A percentile compares a stretch with the other conserved stretches of the same genome.
phyloP scores from a whole-genome alignment of 1,140 invertebrate species.

The Aporrectodea caliginosa region DNA sequence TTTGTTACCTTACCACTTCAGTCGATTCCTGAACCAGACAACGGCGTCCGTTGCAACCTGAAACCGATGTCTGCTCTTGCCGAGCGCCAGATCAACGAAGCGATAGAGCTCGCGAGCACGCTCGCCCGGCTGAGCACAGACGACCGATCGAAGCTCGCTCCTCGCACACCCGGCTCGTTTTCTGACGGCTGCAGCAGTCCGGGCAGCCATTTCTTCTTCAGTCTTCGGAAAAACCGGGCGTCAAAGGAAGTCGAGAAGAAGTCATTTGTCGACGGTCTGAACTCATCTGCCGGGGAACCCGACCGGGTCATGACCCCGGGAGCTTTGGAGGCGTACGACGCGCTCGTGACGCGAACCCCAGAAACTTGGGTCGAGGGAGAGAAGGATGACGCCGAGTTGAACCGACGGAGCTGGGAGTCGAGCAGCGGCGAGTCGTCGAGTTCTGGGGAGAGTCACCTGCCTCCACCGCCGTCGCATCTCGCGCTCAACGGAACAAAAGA shows the following conservation, averaged over 20 bases:
- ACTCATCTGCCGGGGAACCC: background rate
- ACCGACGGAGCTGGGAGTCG: too few species aligned
- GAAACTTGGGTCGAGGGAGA: background rate
- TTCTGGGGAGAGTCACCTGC: too few species aligned
- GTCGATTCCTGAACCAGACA: background rate
- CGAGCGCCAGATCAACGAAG: background rate
- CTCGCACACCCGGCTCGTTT: background rate
- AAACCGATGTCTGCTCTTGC: background rate
- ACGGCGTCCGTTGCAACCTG: background rate
- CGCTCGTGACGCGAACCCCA: background rate
- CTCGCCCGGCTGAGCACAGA: background rate
- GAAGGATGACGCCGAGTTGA: background rate
- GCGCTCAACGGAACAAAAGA: too few species aligned
- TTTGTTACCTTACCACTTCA: too few species aligned
- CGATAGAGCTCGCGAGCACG: background rate
- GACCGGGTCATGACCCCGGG: background rate
- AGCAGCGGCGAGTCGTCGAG: too few species aligned
- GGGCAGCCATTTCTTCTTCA: background rate
- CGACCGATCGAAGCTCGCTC: too few species aligned
- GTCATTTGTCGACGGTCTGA: background rate
- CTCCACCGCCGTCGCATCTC: too few species aligned
- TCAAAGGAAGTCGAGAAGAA: background rate
- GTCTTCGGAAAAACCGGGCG: background rate
- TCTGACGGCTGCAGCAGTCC: background rate
- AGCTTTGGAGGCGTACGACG: background rate